Conservation (phyloP, 2,797 vertebrate species). For the Ficedula albicollis region DNA sequence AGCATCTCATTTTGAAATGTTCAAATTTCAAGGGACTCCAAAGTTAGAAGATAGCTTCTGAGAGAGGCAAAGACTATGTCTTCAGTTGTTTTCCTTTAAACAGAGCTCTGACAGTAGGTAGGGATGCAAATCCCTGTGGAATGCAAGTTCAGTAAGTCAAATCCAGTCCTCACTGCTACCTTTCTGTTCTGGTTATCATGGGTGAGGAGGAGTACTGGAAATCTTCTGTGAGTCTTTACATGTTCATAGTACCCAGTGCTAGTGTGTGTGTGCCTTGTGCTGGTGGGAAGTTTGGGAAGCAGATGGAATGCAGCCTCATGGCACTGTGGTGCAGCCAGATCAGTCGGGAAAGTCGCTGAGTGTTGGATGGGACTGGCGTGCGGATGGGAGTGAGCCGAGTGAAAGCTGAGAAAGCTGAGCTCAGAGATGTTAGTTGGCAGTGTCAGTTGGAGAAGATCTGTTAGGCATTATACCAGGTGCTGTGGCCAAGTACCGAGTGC, state of each 20-base stretch:
- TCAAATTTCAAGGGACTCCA: not conserved
- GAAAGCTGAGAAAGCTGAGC: not conserved
- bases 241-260: accelerated
- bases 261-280: not conserved
- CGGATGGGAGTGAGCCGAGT: not conserved
- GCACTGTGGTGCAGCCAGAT: not conserved
- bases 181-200: not conserved
- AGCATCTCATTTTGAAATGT: not conserved
- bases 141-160: not conserved
- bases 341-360: not conserved
- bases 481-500: not conserved
- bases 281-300: not conserved
- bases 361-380: not conserved
- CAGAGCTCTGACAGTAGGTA: not conserved
- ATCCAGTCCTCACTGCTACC: not conserved
- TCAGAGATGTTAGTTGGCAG: accelerated
- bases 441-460: not conserved
- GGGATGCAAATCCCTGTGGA: not conserved
- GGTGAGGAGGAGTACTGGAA: not conserved
- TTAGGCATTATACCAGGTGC: not conserved
- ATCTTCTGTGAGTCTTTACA: not conserved
- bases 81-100: not conserved
- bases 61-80: not conserved
- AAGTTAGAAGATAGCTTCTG: not conserved
- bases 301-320: not conserved